phyloP scores from a whole-genome alignment of 2,113 vertebrate genomes.

The Dolichallabes microphthalmus region DNA sequence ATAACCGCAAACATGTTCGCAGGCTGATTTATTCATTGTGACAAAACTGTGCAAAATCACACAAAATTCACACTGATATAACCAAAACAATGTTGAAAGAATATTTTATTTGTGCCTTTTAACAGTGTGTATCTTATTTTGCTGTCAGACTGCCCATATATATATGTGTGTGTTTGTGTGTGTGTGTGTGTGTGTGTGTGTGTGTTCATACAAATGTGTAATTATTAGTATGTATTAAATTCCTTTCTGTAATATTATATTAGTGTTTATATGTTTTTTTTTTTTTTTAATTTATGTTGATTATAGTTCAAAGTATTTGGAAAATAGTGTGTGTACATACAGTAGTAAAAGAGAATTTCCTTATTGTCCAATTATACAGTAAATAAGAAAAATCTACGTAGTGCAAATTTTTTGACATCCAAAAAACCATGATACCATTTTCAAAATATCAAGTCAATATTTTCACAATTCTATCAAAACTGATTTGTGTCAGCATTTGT shows the following conservation, averaged over 20 bases:
- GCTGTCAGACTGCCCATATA: no score
- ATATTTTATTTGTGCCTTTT: no score
- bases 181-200: no score
- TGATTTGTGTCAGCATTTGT: conserved; percentile 16
- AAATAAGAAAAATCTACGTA: conserved; percentile 2
- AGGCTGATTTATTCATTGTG: no score
- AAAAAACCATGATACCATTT: background rate
- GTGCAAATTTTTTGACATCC: conserved; percentile 9
- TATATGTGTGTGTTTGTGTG: no score
- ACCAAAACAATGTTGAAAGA: no score
- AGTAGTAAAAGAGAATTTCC: background rate
- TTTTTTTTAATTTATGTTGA: background rate
- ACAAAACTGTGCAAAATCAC: no score
- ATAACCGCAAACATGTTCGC: no score
- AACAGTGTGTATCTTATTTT: no score
- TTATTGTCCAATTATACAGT: background rate
- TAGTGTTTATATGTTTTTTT: conserved; percentile 6
- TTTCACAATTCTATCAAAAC: background rate
- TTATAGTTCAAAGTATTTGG: background rate
- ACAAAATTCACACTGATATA: no score
- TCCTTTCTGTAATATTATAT: background rate
- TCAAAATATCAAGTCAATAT: background rate
- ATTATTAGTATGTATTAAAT: background rate
- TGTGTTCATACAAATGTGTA: no score
- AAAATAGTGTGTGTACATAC: background rate